Base-by-base conservation (phyloP, 64 coral and sea anemone species). In the Montipora efflorescens region DNA sequence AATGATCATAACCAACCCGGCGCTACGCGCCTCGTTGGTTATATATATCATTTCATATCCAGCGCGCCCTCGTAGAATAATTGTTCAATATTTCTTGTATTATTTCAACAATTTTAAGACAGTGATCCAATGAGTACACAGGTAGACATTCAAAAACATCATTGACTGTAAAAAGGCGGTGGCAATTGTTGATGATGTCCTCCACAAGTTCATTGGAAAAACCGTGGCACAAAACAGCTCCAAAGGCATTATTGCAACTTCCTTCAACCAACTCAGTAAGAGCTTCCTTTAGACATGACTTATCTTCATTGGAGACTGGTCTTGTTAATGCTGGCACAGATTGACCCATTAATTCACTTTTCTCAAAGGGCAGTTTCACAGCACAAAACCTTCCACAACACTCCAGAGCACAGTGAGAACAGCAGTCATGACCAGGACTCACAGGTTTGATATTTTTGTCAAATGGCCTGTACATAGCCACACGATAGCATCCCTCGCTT, bases 201-300 rank as follows among this genome's bases (percentile, higher is more conserved):
- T 53, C 67, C 45, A 93, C 83, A 20, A 92, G 95, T 84, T 96
- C 84, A 57, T 90, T 58, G 23, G 91, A 88, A 62, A 92, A 90
- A 15, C 44, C 90, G 93, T 95, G 88, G 44, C 15, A 12, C 67
- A 87, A 75, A n/a, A 25, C 68, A 84, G 87, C 67, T 77, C 79
- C 93, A 90, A 90, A 95, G 55, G 48, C 77, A 76, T 79, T 90
- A 58, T 67, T n/a, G 16, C 25, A 10, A 13, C 5, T 61, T 66
- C 12, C 23, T 19, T 90, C 43, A 0, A 52, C 43, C 61, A 90
- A 25, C 66, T 90, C 88, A 11, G 14, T 57, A 45, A 90, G 18
- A 16, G 88, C 76, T 47, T 59, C 75, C 20, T 13, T 79, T 13
- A 90, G 5, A 58, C 19, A 15, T 4, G 51, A 6, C 20, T 79